These are phyloP conservation scores for Leucozona laternaria DNA, from an alignment of 2,888 invertebrate species.

Conservation along the genomic window DNA sequence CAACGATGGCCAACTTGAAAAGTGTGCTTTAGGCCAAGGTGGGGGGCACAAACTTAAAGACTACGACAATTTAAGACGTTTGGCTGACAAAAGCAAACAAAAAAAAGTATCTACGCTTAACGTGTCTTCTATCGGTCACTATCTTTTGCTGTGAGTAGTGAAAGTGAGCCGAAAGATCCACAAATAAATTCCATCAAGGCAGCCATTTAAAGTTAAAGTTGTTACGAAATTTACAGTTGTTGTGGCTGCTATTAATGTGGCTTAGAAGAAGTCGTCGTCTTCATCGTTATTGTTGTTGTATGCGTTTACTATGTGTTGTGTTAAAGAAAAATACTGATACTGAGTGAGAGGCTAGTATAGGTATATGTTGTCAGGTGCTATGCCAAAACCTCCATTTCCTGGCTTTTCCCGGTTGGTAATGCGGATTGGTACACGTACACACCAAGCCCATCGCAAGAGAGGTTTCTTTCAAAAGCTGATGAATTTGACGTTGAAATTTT, in stretches of 20 bases:
- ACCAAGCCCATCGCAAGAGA: not conserved
- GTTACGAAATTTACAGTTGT: slow-evolving; percentile 50
- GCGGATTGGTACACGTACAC: slow-evolving; percentile 70
- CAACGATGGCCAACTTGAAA: slow-evolving; percentile 70
- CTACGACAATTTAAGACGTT: slow-evolving; percentile 43
- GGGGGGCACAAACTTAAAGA: slow-evolving; percentile 13
- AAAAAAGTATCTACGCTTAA: slow-evolving; percentile 41
- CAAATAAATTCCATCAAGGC: slow-evolving; percentile 37
- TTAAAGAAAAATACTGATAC: slow-evolving; percentile 34
- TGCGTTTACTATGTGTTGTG: not conserved
- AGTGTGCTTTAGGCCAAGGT: slow-evolving; percentile 49
- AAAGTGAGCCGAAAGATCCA: slow-evolving; percentile 56
- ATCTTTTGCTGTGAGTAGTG: slow-evolving; percentile 45
- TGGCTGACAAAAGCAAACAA: slow-evolving; percentile 43
- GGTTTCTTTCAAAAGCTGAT: slow-evolving; percentile 17
- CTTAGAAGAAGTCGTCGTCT: slow-evolving; percentile 1
- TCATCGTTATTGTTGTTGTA: not conserved
- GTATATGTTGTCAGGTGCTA: not conserved
- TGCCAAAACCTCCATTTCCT: slow-evolving; percentile 62
- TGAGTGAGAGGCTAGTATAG: not conserved
- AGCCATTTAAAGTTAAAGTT: slow-evolving; percentile 55
- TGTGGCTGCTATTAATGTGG: slow-evolving; percentile 16
- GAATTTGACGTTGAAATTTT: slow-evolving; percentile 50
- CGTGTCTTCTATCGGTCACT: slow-evolving; percentile 22
- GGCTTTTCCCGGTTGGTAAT: slow-evolving; percentile 59